These are phyloP conservation scores for Campylomormyrus tamandua DNA, from an alignment of 2,113 vertebrate genomes.

Conservation along the genomic window DNA sequence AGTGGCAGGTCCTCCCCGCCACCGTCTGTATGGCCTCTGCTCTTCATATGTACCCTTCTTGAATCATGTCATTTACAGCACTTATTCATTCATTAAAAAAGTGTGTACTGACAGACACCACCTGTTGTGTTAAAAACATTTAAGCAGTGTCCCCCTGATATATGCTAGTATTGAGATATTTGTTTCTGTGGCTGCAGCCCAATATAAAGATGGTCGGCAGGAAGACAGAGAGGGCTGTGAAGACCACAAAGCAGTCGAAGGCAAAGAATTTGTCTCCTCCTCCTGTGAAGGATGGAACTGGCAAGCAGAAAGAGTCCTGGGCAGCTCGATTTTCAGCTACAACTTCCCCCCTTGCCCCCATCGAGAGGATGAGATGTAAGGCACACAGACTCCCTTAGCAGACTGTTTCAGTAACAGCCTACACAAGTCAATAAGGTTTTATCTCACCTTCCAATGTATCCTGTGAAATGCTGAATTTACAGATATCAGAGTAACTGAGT, in stretches of 20 bases:
- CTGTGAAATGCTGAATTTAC: background rate
- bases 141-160: background rate
- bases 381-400: background rate
- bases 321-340: conserved; percentile 29
- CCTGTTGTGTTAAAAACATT: background rate
- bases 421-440: background rate
- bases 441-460: background rate
- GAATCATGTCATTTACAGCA: background rate
- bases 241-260: conserved; percentile 19
- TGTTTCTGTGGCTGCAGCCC: background rate
- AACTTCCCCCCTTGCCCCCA: conserved; percentile 38
- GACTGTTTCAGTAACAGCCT: background rate
- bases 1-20: conserved; percentile 27
- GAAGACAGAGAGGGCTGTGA: background rate
- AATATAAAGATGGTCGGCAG: background rate
- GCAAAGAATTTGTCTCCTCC: conserved; percentile 26
- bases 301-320: conserved; percentile 36
- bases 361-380: conserved; percentile 80
- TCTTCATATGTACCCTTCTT: background rate
- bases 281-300: conserved; percentile 3
- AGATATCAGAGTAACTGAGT: background rate
- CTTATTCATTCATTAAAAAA: background rate
- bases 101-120: background rate
- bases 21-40: background rate
- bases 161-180: background rate